Evolutionary conservation across 2,113 vertebrate genomes (phyloP).

Genomic region (Heloderma charlesbogerti): DNA sequence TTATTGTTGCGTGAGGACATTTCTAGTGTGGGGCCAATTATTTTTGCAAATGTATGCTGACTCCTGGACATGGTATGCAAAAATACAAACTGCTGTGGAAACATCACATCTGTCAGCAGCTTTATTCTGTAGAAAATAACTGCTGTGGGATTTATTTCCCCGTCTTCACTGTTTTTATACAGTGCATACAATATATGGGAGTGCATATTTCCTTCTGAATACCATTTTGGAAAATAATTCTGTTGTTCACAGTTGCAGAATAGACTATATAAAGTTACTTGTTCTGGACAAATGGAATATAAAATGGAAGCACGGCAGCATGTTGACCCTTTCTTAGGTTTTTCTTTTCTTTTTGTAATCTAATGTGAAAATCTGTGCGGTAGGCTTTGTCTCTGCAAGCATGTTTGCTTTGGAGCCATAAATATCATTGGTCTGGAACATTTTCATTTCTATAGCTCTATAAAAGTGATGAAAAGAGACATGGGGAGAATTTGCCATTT

Average conservation of each 20-base stretch:
- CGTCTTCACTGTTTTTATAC: conserved; percentile 3
- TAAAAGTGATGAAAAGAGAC: conserved; percentile 58
- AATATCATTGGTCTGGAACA: conserved; percentile 46
- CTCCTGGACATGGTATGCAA: neutral
- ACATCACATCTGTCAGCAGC: neutral
- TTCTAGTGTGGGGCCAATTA: neutral
- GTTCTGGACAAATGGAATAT: conserved; percentile 43
- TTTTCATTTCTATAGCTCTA: conserved; percentile 43
- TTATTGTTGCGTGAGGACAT: neutral
- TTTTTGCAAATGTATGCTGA: neutral
- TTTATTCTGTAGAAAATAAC: neutral
- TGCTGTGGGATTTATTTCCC: neutral
- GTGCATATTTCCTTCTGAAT: conserved; percentile 30
- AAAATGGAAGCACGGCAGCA: conserved; percentile 36
- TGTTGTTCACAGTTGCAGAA: conserved; percentile 38
- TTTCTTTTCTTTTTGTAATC: conserved; percentile 8
- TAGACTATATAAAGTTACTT: conserved; percentile 43
- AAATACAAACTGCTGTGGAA: neutral
- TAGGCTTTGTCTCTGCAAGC: conserved; percentile 22
- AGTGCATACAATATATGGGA: neutral
- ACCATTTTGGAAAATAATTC: conserved; percentile 1
- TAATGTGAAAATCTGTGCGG: conserved; percentile 47
- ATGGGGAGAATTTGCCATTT: conserved; percentile 49
- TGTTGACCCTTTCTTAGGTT: conserved; percentile 2
- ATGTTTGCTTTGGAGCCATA: conserved; percentile 58